Percentiles rank a stretch among this genome's conserved stretches.
Conservation (phyloP, 64 coral and sea anemone species). For the Exaiptasia diaphana region DNA sequence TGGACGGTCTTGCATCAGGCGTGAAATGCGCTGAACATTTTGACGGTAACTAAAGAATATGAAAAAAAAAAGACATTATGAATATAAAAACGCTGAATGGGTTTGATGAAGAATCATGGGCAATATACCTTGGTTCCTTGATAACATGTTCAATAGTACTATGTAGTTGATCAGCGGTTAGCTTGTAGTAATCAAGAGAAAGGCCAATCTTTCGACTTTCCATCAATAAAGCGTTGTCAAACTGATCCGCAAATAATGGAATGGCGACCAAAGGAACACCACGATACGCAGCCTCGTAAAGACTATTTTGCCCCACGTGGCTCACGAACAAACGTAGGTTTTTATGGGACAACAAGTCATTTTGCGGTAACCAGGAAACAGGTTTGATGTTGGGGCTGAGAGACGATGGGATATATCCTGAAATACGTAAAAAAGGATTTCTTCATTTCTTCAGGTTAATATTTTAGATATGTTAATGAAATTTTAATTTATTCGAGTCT, state of each 20-base stretch:
- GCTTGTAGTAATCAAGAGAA: background rate
- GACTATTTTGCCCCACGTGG: conserved; percentile 37
- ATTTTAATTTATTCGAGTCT: too few species aligned
- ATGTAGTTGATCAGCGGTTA: background rate
- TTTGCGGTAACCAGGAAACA: conserved; percentile 43
- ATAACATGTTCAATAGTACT: background rate
- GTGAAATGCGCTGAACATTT: conserved; percentile 18
- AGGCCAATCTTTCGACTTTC: conserved; percentile 7
- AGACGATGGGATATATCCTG: conserved; percentile 22
- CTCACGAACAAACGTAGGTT: conserved; percentile 24
- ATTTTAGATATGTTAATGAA: too few species aligned
- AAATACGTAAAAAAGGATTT: background rate
- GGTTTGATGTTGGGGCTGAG: conserved; percentile 45
- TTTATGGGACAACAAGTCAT: conserved; percentile 27
- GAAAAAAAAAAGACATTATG: background rate
- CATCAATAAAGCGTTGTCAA: conserved; percentile 1
- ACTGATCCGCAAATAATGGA: conserved; percentile 40
- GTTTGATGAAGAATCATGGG: background rate
- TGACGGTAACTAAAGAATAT: conserved; percentile 20
- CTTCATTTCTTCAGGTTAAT: too few species aligned
- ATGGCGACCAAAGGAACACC: conserved; percentile 36
- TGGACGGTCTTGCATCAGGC: conserved; percentile 12
- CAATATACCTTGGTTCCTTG: background rate
- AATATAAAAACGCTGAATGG: background rate
- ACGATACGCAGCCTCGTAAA: conserved; percentile 32